Evolutionary conservation across 2,888 invertebrate species (phyloP).

Genomic region (Cephalotes varians): DNA sequence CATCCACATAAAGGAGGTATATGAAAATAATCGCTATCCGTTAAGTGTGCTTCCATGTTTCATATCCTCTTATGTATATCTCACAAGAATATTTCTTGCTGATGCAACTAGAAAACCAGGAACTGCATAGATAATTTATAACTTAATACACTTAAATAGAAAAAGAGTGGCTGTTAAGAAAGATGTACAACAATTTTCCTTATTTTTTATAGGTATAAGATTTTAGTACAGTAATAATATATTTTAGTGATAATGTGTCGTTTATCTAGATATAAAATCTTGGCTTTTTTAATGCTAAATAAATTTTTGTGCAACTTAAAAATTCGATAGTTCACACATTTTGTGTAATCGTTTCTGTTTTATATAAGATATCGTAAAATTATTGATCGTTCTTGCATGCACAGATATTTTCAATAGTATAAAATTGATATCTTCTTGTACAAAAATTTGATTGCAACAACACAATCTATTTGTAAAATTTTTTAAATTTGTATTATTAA

Average conservation of each 20-base stretch:
- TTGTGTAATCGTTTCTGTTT: not conserved
- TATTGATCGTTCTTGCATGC: not conserved
- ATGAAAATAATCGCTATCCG: slow-evolving; percentile 61
- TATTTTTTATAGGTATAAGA: slow-evolving; percentile 20
- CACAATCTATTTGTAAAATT: not conserved
- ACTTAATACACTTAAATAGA: slow-evolving; percentile 48
- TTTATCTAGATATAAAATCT: slow-evolving; percentile 25
- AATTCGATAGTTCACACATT: not conserved
- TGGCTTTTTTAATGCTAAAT: not conserved
- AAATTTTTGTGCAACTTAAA: slow-evolving; percentile 39
- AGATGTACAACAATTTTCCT: slow-evolving; percentile 29
- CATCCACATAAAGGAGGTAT: slow-evolving; percentile 28
- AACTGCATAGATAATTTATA: slow-evolving; percentile 64
- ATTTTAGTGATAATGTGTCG: slow-evolving; percentile 9
- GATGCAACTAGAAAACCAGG: slow-evolving; percentile 42
- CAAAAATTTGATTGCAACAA: not conserved
- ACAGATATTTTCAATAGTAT: not conserved
- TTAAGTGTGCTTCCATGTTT: slow-evolving; percentile 75
- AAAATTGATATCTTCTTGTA: not conserved
- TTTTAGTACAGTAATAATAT: slow-evolving; percentile 21
- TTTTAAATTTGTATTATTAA: not conserved
- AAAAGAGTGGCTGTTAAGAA: slow-evolving; percentile 38
- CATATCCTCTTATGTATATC: slow-evolving; percentile 59
- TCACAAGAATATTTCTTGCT: slow-evolving; percentile 57
- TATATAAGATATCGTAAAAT: not conserved